phyloP scores from a whole-genome alignment of 2,113 vertebrate species.

The Ictalurus furcatus region DNA sequence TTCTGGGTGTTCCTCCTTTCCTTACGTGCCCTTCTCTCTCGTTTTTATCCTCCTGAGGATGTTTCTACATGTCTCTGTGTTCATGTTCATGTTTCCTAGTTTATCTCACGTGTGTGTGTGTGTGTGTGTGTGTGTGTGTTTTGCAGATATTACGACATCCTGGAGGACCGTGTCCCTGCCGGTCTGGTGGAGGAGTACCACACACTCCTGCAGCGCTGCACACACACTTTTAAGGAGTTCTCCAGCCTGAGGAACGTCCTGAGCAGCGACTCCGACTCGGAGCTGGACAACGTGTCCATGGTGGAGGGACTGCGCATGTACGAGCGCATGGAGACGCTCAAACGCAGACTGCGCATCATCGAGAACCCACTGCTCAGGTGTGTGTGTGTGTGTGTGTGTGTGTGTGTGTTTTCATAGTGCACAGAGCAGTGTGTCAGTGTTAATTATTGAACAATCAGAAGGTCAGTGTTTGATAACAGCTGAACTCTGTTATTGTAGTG shows the following conservation, averaged over 20 bases:
- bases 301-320: constrained; percentile 89
- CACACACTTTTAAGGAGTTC: constrained; percentile 81
- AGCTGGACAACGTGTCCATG: constrained; percentile 86
- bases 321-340: constrained; percentile 84
- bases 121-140: neutral
- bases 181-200: constrained; percentile 86
- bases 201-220: constrained; percentile 77
- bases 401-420: neutral
- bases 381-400: constrained; percentile 22
- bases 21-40: neutral
- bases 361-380: constrained; percentile 89
- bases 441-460: neutral
- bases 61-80: neutral
- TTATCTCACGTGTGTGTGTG: neutral
- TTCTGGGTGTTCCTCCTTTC: neutral
- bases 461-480: neutral
- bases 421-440: constrained; percentile 76
- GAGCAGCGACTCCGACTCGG: constrained; percentile 77
- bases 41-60: neutral
- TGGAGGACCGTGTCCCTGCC: constrained; percentile 88
- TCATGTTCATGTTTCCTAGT: neutral
- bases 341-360: constrained; percentile 88
- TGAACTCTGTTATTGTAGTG: neutral
- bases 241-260: constrained; percentile 79
- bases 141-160: constrained; percentile 89